Conservation (phyloP, 2,888 invertebrate genomes). For the Tiliacea citrago region DNA sequence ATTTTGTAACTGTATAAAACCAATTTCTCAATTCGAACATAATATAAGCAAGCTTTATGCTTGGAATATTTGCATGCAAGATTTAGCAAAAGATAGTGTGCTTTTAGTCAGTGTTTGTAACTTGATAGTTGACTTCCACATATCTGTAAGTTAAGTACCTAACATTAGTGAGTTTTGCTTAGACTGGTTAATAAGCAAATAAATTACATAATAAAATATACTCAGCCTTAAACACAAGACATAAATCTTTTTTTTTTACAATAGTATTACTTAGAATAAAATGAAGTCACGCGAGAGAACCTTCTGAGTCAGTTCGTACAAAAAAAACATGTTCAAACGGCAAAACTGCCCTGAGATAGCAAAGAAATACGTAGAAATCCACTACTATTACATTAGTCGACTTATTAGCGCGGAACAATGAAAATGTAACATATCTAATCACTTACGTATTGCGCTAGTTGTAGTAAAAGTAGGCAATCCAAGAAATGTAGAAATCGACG, state of each 20-base stretch:
- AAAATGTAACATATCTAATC: conserved; percentile 66
- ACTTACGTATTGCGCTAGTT: conserved; percentile 83
- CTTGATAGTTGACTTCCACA: background rate
- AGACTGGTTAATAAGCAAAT: background rate
- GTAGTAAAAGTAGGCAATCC: conserved; percentile 80
- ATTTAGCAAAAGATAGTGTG: background rate
- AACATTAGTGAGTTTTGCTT: background rate
- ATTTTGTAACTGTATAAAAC: background rate
- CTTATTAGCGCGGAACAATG: conserved; percentile 74
- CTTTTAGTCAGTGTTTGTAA: background rate
- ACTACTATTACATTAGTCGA: conserved; percentile 44
- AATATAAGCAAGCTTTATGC: background rate
- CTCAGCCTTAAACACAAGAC: background rate
- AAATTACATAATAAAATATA: background rate
- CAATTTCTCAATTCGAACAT: conserved; percentile 4
- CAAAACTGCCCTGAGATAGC: conserved; percentile 23
- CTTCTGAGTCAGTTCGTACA: conserved; percentile 1
- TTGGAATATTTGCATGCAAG: background rate
- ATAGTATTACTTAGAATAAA: background rate
- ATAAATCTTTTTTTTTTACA: background rate
- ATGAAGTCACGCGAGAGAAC: conserved; percentile 29
- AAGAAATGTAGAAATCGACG: conserved; percentile 78
- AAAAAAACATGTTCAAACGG: conserved; percentile 15
- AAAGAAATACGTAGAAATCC: conserved; percentile 24
- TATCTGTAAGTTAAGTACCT: background rate